Evolutionary conservation across 2,888 invertebrate genomes (phyloP).

Genomic region (Ornithoptera priamus): DNA sequence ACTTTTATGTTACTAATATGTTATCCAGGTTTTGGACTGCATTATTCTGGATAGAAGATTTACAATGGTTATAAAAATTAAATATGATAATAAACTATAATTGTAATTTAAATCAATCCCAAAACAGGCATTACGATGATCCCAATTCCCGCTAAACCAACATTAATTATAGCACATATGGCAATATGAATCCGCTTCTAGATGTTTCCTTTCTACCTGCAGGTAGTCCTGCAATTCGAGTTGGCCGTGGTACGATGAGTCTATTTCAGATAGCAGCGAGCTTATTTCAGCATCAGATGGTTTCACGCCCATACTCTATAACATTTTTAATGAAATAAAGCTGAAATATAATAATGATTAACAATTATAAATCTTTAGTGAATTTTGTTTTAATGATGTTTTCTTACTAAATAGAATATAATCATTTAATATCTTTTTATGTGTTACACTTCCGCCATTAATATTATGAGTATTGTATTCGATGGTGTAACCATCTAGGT

Average conservation of each 20-base stretch:
- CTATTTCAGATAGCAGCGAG: conserved; percentile 90
- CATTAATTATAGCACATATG: conserved; percentile 35
- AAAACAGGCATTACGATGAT: conserved; percentile 23
- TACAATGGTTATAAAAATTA: no score
- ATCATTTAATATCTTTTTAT: no score
- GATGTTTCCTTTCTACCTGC: conserved; percentile 82
- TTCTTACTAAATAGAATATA: no score
- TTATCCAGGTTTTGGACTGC: no score
- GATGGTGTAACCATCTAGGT: no score
- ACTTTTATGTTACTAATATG: no score
- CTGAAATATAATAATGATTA: conserved; percentile 15
- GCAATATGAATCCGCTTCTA: conserved; percentile 34
- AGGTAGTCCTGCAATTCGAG: conserved; percentile 93
- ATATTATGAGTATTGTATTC: no score
- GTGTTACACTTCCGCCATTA: no score
- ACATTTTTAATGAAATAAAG: conserved; percentile 40
- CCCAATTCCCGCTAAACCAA: conserved; percentile 23
- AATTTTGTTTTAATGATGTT: no score
- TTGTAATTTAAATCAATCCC: conserved; percentile 2
- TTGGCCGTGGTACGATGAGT: conserved; percentile 91
- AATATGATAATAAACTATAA: background rate
- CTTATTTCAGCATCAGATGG: conserved; percentile 86
- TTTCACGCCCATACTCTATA: conserved; percentile 83
- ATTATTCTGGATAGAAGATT: no score
- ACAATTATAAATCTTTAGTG: no score